A percentile compares a stretch with the other conserved stretches of the same genome.
Evolutionary conservation across 1,140 invertebrate species (phyloP).

Genomic region (Anoplolepis gracilipes): DNA sequence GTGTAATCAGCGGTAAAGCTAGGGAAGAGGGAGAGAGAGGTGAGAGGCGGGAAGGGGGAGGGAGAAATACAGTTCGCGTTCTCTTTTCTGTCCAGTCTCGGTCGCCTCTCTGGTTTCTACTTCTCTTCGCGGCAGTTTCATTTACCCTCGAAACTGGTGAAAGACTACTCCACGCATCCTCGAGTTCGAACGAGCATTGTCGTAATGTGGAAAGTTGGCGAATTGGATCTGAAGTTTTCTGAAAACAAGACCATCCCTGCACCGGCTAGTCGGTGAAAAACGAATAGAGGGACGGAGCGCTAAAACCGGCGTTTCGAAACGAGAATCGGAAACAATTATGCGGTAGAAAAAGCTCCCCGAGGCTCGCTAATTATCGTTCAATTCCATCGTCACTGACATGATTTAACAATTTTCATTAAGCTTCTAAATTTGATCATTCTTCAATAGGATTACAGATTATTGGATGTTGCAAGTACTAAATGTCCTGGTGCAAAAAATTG

Average conservation of each 20-base stretch:
- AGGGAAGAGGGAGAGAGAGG: neutral
- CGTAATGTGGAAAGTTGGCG: slow-evolving; percentile 78
- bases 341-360: slow-evolving; percentile 21
- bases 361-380: slow-evolving; percentile 55
- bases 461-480: neutral
- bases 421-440: neutral
- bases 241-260: slow-evolving; percentile 66
- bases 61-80: neutral
- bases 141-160: slow-evolving; percentile 49
- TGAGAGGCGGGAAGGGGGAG: neutral
- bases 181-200: slow-evolving; percentile 72
- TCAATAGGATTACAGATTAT: neutral
- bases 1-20: slow-evolving; percentile 77
- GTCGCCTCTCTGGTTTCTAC: neutral
- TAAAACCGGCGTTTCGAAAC: slow-evolving; percentile 2
- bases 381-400: neutral
- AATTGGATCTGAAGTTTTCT: slow-evolving; percentile 79
- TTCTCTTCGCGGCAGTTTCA: slow-evolving; percentile 45
- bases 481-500: neutral
- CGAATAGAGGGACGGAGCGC: neutral
- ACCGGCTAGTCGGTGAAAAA: neutral
- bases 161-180: slow-evolving; percentile 63
- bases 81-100: slow-evolving; percentile 40
- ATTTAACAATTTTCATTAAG: neutral
- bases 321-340: slow-evolving; percentile 49